Conservation (phyloP, 2,113 vertebrate genomes). For the Carassius auratus region DNA sequence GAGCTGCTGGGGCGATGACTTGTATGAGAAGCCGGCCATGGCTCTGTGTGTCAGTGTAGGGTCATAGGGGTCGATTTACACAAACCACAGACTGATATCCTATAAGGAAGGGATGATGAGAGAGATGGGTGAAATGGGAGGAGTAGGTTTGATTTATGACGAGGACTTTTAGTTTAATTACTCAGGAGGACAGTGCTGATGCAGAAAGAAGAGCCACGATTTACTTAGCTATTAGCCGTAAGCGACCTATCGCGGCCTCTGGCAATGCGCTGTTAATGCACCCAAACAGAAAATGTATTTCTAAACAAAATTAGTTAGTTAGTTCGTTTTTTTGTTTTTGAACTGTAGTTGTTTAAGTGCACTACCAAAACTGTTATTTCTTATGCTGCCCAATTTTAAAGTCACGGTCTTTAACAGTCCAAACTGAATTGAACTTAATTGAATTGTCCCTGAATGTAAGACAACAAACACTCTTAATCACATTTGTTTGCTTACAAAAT, state of each 20-base stretch:
- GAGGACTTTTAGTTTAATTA: slow-evolving; percentile 80
- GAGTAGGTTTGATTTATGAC: slow-evolving; percentile 72
- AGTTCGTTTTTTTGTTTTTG: not conserved
- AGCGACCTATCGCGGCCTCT: slow-evolving; percentile 19
- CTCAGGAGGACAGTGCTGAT: slow-evolving; percentile 66
- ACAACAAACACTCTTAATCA: not conserved
- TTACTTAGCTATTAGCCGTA: slow-evolving; percentile 43
- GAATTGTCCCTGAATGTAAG: not conserved
- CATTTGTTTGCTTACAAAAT: not conserved
- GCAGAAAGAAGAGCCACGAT: slow-evolving; percentile 61
- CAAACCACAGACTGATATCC: slow-evolving; percentile 62
- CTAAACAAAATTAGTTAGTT: not conserved
- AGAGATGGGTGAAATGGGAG: slow-evolving; percentile 41
- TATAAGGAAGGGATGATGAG: slow-evolving; percentile 49
- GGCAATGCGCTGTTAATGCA: slow-evolving; percentile 39
- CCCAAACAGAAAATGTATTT: slow-evolving; percentile 7
- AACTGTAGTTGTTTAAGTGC: not conserved
- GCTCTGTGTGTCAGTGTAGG: slow-evolving; percentile 20
- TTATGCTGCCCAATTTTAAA: not conserved
- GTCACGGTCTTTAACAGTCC: not conserved
- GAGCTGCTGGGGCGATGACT: not conserved
- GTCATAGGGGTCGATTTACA: slow-evolving; percentile 65
- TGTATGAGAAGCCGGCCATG: slow-evolving; percentile 51
- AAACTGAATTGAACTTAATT: not conserved
- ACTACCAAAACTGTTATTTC: not conserved